Percentiles rank a stretch among this genome's conserved stretches.
These are phyloP conservation scores for Neodiprion fabricii DNA, from an alignment of 1,140 invertebrate genomes.

Conservation along the genomic window DNA sequence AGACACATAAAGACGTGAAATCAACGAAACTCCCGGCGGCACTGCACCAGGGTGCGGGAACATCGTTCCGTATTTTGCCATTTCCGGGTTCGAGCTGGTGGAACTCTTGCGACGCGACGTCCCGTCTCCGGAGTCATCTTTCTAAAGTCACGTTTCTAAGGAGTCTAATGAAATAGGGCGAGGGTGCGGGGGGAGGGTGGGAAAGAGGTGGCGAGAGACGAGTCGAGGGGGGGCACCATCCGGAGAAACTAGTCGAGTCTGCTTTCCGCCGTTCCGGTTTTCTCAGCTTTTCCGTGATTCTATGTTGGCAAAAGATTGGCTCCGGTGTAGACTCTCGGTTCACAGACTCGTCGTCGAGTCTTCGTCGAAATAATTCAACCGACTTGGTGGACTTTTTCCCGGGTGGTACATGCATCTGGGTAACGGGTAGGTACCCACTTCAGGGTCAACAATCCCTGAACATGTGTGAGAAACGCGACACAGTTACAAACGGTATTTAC, in stretches of 20 bases:
- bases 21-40: not conserved
- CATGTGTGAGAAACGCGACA: no score
- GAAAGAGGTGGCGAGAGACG: not conserved
- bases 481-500: not conserved
- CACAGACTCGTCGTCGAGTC: not conserved
- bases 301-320: not conserved
- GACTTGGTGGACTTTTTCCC: not conserved
- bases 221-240: not conserved
- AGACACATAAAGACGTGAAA: not conserved
- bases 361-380: not conserved
- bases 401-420: no score
- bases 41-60: no score
- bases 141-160: constrained; percentile 5
- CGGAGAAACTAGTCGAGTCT: not conserved
- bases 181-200: not conserved
- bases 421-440: no score
- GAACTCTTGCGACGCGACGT: not conserved
- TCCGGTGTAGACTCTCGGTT: not conserved
- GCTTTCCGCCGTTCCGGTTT: not conserved
- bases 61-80: not conserved
- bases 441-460: no score
- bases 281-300: not conserved
- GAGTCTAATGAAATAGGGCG: constrained; percentile 4
- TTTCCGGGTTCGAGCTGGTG: not conserved
- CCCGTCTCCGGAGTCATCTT: constrained; percentile 4